A percentile compares a stretch with the other conserved stretches of the same genome.
Evolutionary conservation across 1,140 invertebrate species (phyloP).

Genomic region (Heliconius himera): DNA sequence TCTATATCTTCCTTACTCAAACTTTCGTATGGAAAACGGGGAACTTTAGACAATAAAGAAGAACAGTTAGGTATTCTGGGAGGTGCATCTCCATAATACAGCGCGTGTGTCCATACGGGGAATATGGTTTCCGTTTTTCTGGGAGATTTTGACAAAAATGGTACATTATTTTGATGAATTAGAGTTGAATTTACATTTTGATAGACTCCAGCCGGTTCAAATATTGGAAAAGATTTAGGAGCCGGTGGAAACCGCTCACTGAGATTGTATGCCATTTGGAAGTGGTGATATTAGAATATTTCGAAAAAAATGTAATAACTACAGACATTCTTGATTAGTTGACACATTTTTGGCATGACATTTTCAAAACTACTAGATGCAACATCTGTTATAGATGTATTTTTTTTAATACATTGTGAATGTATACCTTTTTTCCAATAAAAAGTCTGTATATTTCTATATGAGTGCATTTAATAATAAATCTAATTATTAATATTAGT

Average conservation of each 20-base stretch:
- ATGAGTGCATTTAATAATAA: no score
- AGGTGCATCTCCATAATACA: conserved; percentile 46
- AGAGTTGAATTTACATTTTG: conserved; percentile 41
- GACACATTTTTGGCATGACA: background rate
- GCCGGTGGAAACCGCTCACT: conserved; percentile 46
- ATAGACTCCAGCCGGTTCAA: conserved; percentile 62
- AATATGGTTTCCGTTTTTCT: conserved; percentile 39
- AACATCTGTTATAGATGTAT: no score
- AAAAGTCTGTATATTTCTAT: no score
- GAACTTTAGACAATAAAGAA: conserved; percentile 53
- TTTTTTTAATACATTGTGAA: no score
- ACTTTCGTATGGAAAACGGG: conserved; percentile 63
- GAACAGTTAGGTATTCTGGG: conserved; percentile 58
- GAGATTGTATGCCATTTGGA: conserved; percentile 54
- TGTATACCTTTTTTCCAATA: no score
- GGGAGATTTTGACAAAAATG: conserved; percentile 57
- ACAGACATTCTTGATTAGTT: background rate
- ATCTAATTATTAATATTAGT: no score
- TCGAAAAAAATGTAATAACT: background rate
- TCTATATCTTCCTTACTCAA: conserved; percentile 53
- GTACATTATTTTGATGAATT: conserved; percentile 47
- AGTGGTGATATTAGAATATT: background rate
- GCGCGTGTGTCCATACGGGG: conserved; percentile 59
- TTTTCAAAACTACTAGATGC: background rate
- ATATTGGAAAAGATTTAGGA: conserved; percentile 46